A percentile compares a stretch with the other conserved stretches of the same genome.
Conservation (phyloP, 2,797 vertebrate species). For the Myoxocephalus aenaeus region DNA sequence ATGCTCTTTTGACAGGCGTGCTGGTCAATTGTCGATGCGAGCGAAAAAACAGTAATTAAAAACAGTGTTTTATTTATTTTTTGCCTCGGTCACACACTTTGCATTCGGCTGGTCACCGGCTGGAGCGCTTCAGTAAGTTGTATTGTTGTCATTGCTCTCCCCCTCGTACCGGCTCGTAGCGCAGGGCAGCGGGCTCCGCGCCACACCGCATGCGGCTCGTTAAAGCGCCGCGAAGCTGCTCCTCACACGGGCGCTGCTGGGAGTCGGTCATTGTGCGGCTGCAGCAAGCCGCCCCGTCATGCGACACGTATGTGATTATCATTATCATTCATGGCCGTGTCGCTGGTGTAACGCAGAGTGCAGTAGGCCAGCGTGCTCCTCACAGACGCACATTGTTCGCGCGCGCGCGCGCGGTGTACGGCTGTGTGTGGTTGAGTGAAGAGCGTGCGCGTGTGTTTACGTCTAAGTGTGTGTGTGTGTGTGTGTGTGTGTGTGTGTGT, state of each 20-base stretch:
- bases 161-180: neutral
- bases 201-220: constrained; percentile 17
- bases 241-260: neutral
- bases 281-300: constrained; percentile 22
- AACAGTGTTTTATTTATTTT: neutral
- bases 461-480: neutral
- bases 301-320: constrained; percentile 11
- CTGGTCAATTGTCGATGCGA: constrained; percentile 13
- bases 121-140: constrained; percentile 12
- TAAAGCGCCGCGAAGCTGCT: neutral
- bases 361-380: constrained; percentile 34
- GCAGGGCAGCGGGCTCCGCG: neutral
- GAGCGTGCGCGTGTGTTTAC: constrained; percentile 13
- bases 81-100: neutral
- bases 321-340: constrained; percentile 21
- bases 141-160: neutral
- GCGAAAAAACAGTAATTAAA: neutral
- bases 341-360: constrained; percentile 18
- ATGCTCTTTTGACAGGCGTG: constrained; percentile 1
- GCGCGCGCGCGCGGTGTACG: neutral
- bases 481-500: neutral
- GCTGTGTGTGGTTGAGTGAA: neutral
- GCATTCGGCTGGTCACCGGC: neutral
- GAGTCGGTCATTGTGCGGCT: constrained; percentile 8
- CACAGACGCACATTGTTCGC: constrained; percentile 57